These are phyloP conservation scores for Hemitrygon akajei DNA, from an alignment of 2,797 vertebrate genomes.

Conservation along the genomic window DNA sequence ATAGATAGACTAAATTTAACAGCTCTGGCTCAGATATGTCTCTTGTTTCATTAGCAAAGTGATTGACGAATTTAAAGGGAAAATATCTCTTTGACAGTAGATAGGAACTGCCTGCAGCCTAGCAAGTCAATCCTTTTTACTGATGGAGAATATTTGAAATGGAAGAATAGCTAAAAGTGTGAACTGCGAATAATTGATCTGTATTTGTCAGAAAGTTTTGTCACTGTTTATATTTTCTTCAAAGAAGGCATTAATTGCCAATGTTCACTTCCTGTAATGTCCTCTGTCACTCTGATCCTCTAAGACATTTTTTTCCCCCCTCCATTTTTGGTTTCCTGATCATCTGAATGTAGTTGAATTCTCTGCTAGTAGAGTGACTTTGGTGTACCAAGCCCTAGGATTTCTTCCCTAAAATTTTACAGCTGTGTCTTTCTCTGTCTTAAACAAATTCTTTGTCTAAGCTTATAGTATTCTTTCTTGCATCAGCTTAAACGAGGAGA, in stretches of 20 bases:
- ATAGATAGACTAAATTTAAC: not conserved
- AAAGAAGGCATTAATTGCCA: not conserved
- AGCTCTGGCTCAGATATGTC: not conserved
- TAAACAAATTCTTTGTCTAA: too few relatives aligned
- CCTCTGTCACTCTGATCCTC: too few relatives aligned
- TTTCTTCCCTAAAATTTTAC: too few relatives aligned
- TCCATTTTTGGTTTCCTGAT: too few relatives aligned
- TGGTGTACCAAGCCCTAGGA: too few relatives aligned
- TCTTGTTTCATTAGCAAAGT: not conserved
- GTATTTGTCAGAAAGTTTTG: not conserved
- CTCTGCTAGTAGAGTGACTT: too few relatives aligned
- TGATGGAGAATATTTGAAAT: not conserved
- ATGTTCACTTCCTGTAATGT: not conserved
- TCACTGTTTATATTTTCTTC: not conserved
- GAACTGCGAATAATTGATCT: not conserved
- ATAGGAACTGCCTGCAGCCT: not conserved
- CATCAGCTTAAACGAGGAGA: too few relatives aligned
- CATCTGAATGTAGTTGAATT: too few relatives aligned
- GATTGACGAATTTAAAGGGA: not conserved
- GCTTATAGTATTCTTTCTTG: too few relatives aligned
- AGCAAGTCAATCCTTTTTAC: not conserved
- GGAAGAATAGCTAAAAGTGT: not conserved
- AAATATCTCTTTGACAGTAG: not conserved
- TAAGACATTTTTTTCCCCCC: too few relatives aligned
- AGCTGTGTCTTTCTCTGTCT: too few relatives aligned